A percentile compares a stretch with the other conserved stretches of the same genome.
Evolutionary conservation across 2,888 invertebrate species (phyloP).

Genomic region (Lycaena phlaeas): DNA sequence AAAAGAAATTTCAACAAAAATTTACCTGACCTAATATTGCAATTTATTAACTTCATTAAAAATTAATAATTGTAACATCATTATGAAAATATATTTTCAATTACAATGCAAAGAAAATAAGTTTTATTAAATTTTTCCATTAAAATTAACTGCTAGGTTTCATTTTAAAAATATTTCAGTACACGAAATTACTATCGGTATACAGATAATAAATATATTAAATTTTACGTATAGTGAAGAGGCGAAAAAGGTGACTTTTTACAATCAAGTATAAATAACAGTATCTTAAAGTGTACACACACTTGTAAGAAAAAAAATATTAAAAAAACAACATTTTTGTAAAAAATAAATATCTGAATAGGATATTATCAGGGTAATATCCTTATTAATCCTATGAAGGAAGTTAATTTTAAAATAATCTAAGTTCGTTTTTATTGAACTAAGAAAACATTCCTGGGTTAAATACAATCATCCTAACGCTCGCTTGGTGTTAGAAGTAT

Average conservation of each 20-base stretch:
- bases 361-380: too few species aligned
- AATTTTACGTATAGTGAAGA: constrained; percentile 6
- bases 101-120: constrained; percentile 10
- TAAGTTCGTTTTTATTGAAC: too few species aligned
- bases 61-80: constrained; percentile 2
- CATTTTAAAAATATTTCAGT: constrained; percentile 4
- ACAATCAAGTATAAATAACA: background rate
- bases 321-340: too few species aligned
- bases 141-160: constrained; percentile 8
- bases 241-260: background rate
- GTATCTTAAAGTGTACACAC: too few species aligned
- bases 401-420: too few species aligned
- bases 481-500: constrained; percentile 57
- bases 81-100: constrained; percentile 8
- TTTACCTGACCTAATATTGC: too few species aligned
- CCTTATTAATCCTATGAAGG: too few species aligned
- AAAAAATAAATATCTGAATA: too few species aligned
- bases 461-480: constrained; percentile 31
- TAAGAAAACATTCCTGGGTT: too few species aligned
- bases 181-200: constrained; percentile 1
- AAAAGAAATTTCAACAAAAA: too few species aligned
- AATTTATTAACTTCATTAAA: background rate
- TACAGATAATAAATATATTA: background rate
- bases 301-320: too few species aligned
- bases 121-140: constrained; percentile 8